phyloP scores from a whole-genome alignment of 2,888 invertebrate genomes.

The Chrysodeixis includens region DNA sequence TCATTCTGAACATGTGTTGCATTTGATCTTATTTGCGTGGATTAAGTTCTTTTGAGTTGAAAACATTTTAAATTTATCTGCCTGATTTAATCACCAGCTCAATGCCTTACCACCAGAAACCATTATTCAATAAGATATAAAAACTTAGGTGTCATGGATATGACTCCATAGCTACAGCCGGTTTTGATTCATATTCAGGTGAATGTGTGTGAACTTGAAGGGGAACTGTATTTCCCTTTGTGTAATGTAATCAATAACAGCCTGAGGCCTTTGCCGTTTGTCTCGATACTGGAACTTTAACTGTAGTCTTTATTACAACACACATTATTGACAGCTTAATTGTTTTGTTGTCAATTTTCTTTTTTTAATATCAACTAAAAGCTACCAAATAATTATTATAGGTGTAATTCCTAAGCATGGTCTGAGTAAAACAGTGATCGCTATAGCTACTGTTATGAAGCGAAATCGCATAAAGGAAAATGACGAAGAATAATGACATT shows the following conservation, averaged over 20 bases:
- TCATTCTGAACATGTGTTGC: too few species aligned
- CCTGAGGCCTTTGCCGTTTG: conserved; percentile 53
- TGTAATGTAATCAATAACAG: conserved; percentile 71
- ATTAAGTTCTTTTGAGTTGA: too few species aligned
- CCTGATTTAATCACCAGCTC: too few species aligned
- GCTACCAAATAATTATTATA: neutral
- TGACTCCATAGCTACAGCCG: conserved; percentile 15
- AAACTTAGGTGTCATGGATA: neutral
- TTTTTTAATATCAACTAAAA: neutral
- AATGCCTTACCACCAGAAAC: too few species aligned
- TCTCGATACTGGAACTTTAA: conserved; percentile 34
- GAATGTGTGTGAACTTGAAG: conserved; percentile 55
- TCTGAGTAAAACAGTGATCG: too few species aligned
- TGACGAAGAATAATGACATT: neutral
- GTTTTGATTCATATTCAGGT: conserved; percentile 59
- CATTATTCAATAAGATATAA: too few species aligned
- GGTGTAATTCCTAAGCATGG: too few species aligned
- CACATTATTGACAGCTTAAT: neutral
- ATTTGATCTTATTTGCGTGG: too few species aligned
- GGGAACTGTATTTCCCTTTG: conserved; percentile 68
- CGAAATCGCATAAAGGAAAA: neutral
- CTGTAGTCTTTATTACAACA: too few species aligned
- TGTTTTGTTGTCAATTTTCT: neutral
- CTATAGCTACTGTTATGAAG: too few species aligned
- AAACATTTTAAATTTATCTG: neutral